These are phyloP conservation scores for Sitophilus oryzae DNA, from an alignment of 1,140 invertebrate species.

Conservation along the genomic window DNA sequence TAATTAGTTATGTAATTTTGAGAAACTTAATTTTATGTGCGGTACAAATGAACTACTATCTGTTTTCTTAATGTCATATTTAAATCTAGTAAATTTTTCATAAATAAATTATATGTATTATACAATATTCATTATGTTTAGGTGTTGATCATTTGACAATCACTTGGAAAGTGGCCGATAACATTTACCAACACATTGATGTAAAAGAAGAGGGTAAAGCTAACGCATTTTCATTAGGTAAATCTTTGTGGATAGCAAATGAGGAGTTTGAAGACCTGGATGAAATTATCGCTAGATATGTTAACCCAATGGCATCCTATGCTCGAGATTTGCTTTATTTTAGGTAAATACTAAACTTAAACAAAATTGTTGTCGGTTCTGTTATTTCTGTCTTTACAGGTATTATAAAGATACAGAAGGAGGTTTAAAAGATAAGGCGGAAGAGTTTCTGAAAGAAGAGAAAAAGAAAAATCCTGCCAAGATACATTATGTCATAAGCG, in stretches of 20 bases:
- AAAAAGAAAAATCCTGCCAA: constrained; percentile 79
- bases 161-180: constrained; percentile 96
- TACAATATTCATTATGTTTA: neutral
- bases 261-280: constrained; percentile 97
- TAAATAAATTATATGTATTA: neutral
- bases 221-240: constrained; percentile 92
- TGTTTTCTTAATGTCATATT: no score
- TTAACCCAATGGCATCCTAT: constrained; percentile 92
- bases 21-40: no score
- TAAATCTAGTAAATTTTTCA: neutral
- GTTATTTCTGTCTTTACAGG: constrained; percentile 47
- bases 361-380: neutral
- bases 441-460: constrained; percentile 80
- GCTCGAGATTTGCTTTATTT: constrained; percentile 87
- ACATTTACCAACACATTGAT: constrained; percentile 94
- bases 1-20: no score
- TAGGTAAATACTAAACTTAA: constrained; percentile 16
- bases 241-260: constrained; percentile 77
- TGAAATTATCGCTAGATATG: constrained; percentile 95
- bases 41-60: no score
- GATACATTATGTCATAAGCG: constrained; percentile 88
- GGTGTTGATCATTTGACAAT: constrained; percentile 87
- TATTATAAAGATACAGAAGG: constrained; percentile 73
- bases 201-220: constrained; percentile 94
- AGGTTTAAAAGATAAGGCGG: constrained; percentile 77